Conservation (phyloP, 2,888 invertebrate species). For the Melangyna quadrimaculata region DNA sequence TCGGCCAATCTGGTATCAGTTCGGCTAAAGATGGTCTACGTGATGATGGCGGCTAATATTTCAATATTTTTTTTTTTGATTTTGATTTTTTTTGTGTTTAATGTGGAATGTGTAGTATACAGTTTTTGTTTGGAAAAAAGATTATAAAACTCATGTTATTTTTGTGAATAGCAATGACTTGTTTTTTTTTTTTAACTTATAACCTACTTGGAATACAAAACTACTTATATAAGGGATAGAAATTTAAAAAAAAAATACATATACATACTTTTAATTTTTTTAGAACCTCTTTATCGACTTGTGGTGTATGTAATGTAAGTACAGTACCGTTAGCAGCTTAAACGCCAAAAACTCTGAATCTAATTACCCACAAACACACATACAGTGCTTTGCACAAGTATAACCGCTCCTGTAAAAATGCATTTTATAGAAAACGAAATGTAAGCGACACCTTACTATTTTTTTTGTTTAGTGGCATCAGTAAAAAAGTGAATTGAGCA, state of each 20-base stretch:
- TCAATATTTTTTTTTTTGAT: slow-evolving; percentile 45
- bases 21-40: slow-evolving; percentile 95
- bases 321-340: background rate
- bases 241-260: background rate
- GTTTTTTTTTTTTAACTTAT: background rate
- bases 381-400: too few relatives aligned
- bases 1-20: slow-evolving; percentile 98
- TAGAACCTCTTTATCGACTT: background rate
- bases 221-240: background rate
- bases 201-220: background rate
- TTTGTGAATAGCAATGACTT: slow-evolving; percentile 16
- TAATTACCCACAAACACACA: too few relatives aligned
- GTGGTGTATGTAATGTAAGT: too few relatives aligned
- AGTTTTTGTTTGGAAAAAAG: slow-evolving; percentile 25
- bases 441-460: too few relatives aligned
- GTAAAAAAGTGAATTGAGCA: too few relatives aligned
- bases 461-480: too few relatives aligned
- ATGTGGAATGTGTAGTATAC: slow-evolving; percentile 39
- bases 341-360: background rate
- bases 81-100: slow-evolving; percentile 21
- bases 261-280: background rate
- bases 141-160: slow-evolving; percentile 48
- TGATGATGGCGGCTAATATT: slow-evolving; percentile 81
- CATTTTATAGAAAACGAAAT: too few relatives aligned
- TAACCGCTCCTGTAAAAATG: too few relatives aligned